Conservation (phyloP, 2,113 vertebrate genomes). For the Petrocephalus zakoni region DNA sequence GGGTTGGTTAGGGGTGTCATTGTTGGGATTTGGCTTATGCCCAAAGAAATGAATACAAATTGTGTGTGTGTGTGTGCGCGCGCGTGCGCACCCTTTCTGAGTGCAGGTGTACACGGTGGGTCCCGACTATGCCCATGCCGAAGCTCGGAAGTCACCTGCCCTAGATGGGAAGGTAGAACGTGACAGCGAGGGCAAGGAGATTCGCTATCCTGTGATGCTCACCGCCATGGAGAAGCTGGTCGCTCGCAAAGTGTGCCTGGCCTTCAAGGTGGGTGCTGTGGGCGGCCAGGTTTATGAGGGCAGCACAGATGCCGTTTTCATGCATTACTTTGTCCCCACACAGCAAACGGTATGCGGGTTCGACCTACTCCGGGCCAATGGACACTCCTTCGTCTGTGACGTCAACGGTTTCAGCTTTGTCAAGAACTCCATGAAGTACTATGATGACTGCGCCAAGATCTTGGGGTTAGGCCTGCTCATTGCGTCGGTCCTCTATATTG, state of each 20-base stretch:
- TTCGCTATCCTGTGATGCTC: constrained; percentile 96
- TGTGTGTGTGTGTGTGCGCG: constrained; percentile 1
- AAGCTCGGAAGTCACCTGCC: constrained; percentile 93
- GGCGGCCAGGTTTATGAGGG: background rate
- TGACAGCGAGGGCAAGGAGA: constrained; percentile 95
- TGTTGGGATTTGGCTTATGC: too few species aligned
- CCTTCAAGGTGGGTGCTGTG: constrained; percentile 79
- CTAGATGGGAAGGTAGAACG: constrained; percentile 96
- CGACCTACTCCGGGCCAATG: constrained; percentile 89
- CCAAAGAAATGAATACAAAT: background rate
- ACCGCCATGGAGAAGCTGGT: constrained; percentile 97
- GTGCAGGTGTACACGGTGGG: constrained; percentile 93
- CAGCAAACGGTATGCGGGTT: constrained; percentile 98
- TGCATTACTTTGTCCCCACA: background rate
- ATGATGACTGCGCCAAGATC: constrained; percentile 98
- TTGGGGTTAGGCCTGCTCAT: constrained; percentile 69
- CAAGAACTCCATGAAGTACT: constrained; percentile 99
- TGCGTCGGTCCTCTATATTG: background rate
- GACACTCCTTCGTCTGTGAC: constrained; percentile 93
- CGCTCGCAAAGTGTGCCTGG: constrained; percentile 91
- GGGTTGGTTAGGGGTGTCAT: background rate
- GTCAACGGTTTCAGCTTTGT: constrained; percentile 98
- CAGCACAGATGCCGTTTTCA: background rate
- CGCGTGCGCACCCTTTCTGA: constrained; percentile 27
- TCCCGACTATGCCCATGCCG: constrained; percentile 92